Conservation (phyloP, 2,113 vertebrate species). For the Oncorhynchus nerka region DNA sequence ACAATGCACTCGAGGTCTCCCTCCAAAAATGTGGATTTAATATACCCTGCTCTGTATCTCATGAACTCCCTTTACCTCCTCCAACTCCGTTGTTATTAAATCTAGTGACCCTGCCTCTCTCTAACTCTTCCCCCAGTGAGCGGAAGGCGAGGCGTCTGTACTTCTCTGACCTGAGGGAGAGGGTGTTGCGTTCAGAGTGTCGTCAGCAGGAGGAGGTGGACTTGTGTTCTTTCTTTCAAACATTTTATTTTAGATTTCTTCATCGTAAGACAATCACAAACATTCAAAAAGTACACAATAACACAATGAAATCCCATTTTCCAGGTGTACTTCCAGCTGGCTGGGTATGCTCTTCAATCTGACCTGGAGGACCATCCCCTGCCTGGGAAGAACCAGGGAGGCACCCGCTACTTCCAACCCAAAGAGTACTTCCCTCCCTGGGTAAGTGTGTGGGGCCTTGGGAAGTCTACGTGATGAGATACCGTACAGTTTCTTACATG, state of each 20-base stretch:
- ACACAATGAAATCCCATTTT: too few species aligned
- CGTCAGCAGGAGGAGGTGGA: conserved; percentile 82
- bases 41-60: background rate
- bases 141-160: conserved; percentile 80
- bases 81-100: background rate
- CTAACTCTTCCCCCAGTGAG: conserved; percentile 69
- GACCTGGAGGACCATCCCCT: conserved; percentile 79
- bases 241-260: too few species aligned
- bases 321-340: conserved; percentile 83
- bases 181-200: conserved; percentile 82
- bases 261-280: too few species aligned
- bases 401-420: conserved; percentile 80
- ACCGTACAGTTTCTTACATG: background rate
- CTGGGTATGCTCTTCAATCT: conserved; percentile 84
- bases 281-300: too few species aligned
- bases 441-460: conserved; percentile 63
- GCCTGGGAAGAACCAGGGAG: conserved; percentile 51
- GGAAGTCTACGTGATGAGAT: background rate
- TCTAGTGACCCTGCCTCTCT: background rate
- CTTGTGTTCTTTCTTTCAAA: too few species aligned
- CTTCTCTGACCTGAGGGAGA: conserved; percentile 83
- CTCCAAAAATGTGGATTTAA: background rate
- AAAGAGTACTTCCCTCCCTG: conserved; percentile 87
- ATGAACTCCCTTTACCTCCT: background rate
- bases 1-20: background rate